Percentiles rank a stretch among this genome's conserved stretches.
phyloP scores from a whole-genome alignment of 2,888 invertebrate species.

The Macrosiphum euphorbiae region DNA sequence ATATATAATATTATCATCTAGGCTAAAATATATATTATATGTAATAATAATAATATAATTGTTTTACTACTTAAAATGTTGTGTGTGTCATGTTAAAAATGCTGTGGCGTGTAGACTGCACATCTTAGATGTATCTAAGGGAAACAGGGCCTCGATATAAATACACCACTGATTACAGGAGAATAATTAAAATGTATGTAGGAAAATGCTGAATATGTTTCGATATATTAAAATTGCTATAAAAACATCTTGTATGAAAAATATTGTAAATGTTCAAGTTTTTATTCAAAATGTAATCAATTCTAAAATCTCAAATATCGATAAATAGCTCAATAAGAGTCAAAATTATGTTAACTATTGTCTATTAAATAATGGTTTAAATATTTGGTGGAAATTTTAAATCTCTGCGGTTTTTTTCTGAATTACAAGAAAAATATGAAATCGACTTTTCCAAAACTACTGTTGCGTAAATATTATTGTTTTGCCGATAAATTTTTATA shows the following conservation, averaged over 20 bases:
- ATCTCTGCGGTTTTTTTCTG: neutral
- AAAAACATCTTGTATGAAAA: neutral
- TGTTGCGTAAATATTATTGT: neutral
- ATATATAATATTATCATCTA: too few species aligned
- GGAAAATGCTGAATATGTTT: neutral
- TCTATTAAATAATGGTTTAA: neutral
- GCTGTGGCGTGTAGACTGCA: too few species aligned
- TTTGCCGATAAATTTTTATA: neutral
- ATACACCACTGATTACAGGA: neutral
- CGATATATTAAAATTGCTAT: neutral
- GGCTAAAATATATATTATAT: neutral
- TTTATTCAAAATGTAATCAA: neutral
- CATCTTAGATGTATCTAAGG: neutral
- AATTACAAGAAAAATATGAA: neutral
- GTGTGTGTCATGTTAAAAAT: neutral
- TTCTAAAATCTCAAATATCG: neutral
- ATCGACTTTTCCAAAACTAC: neutral
- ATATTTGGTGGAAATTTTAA: neutral
- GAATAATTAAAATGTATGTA: neutral
- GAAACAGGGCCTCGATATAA: neutral
- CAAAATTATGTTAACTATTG: neutral
- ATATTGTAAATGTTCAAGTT: neutral
- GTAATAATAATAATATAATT: neutral
- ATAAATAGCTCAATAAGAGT: neutral
- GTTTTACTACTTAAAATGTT: neutral